Conservation (phyloP, 2,797 vertebrate species). For the Mallotus villosus region DNA sequence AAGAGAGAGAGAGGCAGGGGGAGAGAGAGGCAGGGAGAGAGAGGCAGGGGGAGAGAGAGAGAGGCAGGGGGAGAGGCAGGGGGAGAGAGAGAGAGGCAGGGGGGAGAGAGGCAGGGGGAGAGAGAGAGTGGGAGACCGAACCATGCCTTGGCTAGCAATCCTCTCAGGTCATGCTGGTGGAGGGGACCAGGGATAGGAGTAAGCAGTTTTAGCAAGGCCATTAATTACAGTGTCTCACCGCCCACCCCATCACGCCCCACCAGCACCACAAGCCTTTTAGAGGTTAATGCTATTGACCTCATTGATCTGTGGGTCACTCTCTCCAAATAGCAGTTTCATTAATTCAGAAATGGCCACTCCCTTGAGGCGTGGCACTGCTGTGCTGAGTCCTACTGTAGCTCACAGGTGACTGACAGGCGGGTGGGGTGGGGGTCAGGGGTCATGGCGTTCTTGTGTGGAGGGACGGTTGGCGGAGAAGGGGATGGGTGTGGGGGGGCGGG, state of each 20-base stretch:
- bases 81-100: too few species aligned
- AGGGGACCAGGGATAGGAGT: constrained; percentile 2
- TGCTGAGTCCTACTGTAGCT: constrained; percentile 3
- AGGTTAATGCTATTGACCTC: constrained; percentile 54
- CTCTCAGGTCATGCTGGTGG: not conserved
- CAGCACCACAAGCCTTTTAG: constrained; percentile 14
- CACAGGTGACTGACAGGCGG: constrained; percentile 17
- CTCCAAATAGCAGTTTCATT: constrained; percentile 53
- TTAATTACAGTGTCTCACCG: constrained; percentile 46
- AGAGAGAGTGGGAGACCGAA: too few species aligned
- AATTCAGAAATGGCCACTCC: constrained; percentile 24
- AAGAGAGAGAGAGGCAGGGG: not conserved
- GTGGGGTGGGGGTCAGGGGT: not conserved
- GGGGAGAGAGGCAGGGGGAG: too few species aligned
- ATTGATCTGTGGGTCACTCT: constrained; percentile 54
- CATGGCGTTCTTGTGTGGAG: not conserved
- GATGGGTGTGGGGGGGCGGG: too few species aligned
- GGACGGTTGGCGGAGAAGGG: too few species aligned
- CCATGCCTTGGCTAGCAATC: not conserved
- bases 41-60: not conserved
- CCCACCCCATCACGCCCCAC: constrained; percentile 20
- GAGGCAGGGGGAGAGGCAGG: too few species aligned
- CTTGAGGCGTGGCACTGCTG: constrained; percentile 7
- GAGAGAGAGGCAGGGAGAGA: not conserved
- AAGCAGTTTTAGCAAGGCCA: constrained; percentile 34